Base-by-base conservation (phyloP, 2,888 invertebrate genomes). In the Megamerina dolium region DNA sequence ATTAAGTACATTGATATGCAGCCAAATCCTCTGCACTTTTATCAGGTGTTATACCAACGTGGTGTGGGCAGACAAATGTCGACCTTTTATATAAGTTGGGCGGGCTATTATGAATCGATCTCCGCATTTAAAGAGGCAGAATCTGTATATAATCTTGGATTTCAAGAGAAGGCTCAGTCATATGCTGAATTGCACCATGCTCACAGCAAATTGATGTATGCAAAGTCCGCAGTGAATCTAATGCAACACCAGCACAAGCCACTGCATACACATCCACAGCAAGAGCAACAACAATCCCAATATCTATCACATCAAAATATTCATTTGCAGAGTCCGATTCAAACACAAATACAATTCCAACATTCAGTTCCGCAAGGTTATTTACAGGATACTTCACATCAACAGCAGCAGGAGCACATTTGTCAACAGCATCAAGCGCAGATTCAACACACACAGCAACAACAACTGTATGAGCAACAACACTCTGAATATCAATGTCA, bases 31-130 rank as follows among this genome's bases (percentile, higher is more conserved):
- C 64, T 85, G 58, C 85, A 83, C 68, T 78, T 92, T 49, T 94
- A 86, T 73, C 85, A 86, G 68, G 82, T 85, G 64, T 75, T 93
- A 58, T 83, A 84, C 60, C 83, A 82, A 53, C 83, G 83, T 58
- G 86, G 86, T 18, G 80, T 93, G 53, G 92, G 92, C 16, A 80
- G 81, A 19, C 82, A 84, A 63, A 82, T 88, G 59, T 82, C 92
- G 3, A 82, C 83, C 49, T 85, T 94, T 64, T 95, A 93, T 64
- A 80, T 85, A 52, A 85, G 87, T 5, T 94, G 94, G 91, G 89
- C 94, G 1, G 85, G 83, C 61, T 86, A 87, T 59, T 82, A 89
- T 56, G 93, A 94, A 66, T 81, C 82, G 49, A 76, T 78, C 13
- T 85, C 85, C 46, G 89, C 93, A 69, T 82, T 80, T 54, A 87